A percentile compares a stretch with the other conserved stretches of the same genome.
These are phyloP conservation scores for Caenorhabditis tropicalis DNA, from an alignment of 1,140 invertebrate genomes.

Conservation along the genomic window DNA sequence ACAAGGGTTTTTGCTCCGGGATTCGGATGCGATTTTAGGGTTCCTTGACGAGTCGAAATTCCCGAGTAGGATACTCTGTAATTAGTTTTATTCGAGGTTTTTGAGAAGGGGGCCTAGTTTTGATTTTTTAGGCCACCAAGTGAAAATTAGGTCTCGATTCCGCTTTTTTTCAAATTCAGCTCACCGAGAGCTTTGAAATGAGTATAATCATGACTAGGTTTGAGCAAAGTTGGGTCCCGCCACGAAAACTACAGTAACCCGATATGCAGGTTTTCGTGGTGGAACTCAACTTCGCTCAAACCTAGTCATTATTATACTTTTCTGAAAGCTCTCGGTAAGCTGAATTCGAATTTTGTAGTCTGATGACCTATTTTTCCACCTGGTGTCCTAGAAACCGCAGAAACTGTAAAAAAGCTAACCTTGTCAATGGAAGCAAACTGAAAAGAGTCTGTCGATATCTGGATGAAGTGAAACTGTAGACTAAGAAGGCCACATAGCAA, in stretches of 20 bases:
- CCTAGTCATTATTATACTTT: no score
- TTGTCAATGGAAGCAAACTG: conserved; percentile 48
- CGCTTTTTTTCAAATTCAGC: no score
- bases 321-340: no score
- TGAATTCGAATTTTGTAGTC: background rate
- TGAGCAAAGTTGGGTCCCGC: no score
- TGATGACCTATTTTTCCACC: background rate
- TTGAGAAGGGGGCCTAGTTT: no score
- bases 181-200: no score
- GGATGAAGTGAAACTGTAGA: conserved; percentile 53
- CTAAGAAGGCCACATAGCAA: conserved; percentile 56
- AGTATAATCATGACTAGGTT: no score
- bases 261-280: no score
- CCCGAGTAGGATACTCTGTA: conserved; percentile 19
- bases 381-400: background rate
- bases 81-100: background rate
- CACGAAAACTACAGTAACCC: no score
- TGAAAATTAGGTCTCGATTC: no score
- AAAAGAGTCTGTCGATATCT: conserved; percentile 54
- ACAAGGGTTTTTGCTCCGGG: background rate
- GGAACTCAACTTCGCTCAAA: no score
- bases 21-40: background rate
- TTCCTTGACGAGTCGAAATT: conserved; percentile 25
- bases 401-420: conserved; percentile 33
- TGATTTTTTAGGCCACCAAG: background rate